phyloP scores from a whole-genome alignment of 2,113 vertebrate species.

The Daphoenositta chrysoptera region DNA sequence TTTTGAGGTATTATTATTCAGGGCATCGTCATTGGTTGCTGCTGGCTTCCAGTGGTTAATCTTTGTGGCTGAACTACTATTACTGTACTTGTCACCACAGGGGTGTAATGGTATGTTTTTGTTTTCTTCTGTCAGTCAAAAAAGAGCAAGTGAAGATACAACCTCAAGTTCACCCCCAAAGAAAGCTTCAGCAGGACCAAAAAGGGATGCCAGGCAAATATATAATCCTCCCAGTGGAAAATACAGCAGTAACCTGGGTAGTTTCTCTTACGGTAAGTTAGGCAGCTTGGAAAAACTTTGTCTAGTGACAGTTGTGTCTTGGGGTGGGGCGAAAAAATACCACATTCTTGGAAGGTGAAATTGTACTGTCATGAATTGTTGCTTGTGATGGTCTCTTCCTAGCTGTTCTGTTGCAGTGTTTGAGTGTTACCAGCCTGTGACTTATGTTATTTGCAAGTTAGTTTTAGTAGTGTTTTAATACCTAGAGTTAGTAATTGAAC shows the following conservation, averaged over 20 bases:
- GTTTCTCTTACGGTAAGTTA: conserved; percentile 90
- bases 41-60: not conserved
- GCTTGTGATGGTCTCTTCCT: not conserved
- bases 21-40: not conserved
- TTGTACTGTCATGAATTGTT: not conserved
- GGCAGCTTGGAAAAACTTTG: not conserved
- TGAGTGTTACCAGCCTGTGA: not conserved
- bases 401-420: not conserved
- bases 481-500: not conserved
- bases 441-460: not conserved
- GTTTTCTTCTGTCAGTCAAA: conserved; percentile 77
- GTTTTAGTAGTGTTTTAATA: not conserved
- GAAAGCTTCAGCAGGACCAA: conserved; percentile 85
- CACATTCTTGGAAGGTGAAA: not conserved
- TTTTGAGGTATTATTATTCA: not conserved
- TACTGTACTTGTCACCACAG: not conserved
- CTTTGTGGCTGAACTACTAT: not conserved
- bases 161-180: conserved; percentile 80
- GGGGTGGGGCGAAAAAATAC: fast-evolving
- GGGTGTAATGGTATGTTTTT: not conserved
- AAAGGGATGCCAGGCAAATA: conserved; percentile 93
- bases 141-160: conserved; percentile 85
- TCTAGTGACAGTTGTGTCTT: not conserved
- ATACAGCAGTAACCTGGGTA: conserved; percentile 91
- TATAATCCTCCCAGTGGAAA: conserved; percentile 98